Base-by-base conservation (phyloP, 2,797 vertebrate species). In the Platalea minor region DNA sequence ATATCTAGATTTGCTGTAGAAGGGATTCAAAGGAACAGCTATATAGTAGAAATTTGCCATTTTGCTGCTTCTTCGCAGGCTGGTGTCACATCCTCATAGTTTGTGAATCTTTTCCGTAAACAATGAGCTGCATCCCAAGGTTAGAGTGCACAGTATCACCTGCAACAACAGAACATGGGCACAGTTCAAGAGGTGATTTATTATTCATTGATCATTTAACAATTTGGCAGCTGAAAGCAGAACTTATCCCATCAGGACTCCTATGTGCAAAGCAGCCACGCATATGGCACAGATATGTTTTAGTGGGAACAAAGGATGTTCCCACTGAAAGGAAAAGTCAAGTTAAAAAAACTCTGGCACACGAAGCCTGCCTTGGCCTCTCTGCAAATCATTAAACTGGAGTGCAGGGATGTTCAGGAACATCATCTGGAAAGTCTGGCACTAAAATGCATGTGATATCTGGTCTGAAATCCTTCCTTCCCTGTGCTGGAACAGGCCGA, bases 161-260 rank as follows among this genome's bases (percentile, higher is more conserved):
- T 65, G 39, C 53, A 73, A 15, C 56, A 82, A 29, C 41, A 85
- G n/a, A 82, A 46, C 26, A 29, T 0, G 26, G 31, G 85, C 70
- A 63, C 59, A 50, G 77, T 50, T 95, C 80, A 87, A 41, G 78
- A 70, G 37, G 28, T 28, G 57, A 85, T 96, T 94, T 93, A 75
- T 94, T 91, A 87, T 91, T 95, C 89, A 85, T 87, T 75, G 75
- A 68, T 90, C 93, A 93, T 92, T 93, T 91, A 91, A 48, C 75
- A 85, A 78, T 87, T 72, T 95, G 96, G 93, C 90, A 72, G 28
- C n/a, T 45, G 73, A 73, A 85, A 87, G 75, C 57, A 68, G 90
- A 83, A 78, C 54, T 80, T 73, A 39, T 5, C 43, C 85, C 67
- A 4, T 41, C 72, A 75, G 69, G 56, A 53, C 14, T 90, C 69